phyloP scores from a whole-genome alignment of 2,797 vertebrate species.

The Micromesistius poutassou region DNA sequence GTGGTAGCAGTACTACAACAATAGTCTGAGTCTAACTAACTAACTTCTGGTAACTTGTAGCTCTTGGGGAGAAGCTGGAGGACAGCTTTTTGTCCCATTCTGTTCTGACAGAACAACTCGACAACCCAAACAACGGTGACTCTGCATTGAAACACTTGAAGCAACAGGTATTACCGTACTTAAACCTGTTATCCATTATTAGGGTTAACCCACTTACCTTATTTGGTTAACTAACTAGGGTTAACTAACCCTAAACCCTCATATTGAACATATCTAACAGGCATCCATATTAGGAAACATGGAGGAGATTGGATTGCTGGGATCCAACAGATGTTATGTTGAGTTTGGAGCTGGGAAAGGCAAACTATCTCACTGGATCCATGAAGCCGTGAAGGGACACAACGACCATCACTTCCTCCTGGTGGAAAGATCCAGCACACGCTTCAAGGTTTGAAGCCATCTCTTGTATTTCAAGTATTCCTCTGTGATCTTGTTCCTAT shows the following conservation, averaged over 20 bases:
- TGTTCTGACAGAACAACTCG: constrained; percentile 77
- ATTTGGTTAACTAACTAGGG: neutral
- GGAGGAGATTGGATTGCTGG: constrained; percentile 83
- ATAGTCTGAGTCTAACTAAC: neutral
- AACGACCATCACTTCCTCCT: constrained; percentile 84
- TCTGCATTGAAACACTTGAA: constrained; percentile 90
- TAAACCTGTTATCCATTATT: neutral
- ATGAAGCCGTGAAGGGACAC: constrained; percentile 76
- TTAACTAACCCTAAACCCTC: neutral
- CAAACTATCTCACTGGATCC: constrained; percentile 95
- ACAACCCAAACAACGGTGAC: constrained; percentile 88
- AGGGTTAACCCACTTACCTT: neutral
- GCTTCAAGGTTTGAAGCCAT: constrained; percentile 82
- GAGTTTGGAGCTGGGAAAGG: constrained; percentile 97
- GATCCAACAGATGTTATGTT: constrained; percentile 82
- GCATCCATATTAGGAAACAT: constrained; percentile 92
- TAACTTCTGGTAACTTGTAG: constrained; percentile 59
- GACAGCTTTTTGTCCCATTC: constrained; percentile 78
- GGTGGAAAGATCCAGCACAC: constrained; percentile 88
- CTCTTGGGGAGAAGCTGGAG: constrained; percentile 68
- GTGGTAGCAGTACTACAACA: neutral
- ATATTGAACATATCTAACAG: constrained; percentile 62
- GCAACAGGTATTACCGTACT: constrained; percentile 81
- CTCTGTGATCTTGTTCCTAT: neutral
- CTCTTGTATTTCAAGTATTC: neutral